Conservation (phyloP, 2,888 invertebrate genomes). For the Agrotis puta region DNA sequence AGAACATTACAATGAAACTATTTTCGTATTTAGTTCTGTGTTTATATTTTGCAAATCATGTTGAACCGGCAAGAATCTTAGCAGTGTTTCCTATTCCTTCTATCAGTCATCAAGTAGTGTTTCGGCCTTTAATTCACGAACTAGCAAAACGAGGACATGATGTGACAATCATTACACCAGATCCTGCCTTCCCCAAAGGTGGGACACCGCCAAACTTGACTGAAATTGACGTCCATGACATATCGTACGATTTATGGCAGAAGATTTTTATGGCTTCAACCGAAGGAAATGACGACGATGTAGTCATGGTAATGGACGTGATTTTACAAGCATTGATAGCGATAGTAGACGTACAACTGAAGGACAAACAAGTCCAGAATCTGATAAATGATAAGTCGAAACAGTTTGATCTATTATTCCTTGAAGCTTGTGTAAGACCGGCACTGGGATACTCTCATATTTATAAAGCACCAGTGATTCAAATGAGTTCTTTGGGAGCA, state of each 20-base stretch:
- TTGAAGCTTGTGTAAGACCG: conserved; percentile 65
- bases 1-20: conserved; percentile 23
- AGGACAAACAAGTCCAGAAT: conserved; percentile 59
- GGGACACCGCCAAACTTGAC: conserved; percentile 74
- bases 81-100: conserved; percentile 78
- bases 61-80: conserved; percentile 64
- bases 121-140: conserved; percentile 78
- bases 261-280: conserved; percentile 32
- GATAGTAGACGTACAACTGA: conserved; percentile 52
- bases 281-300: conserved; percentile 47
- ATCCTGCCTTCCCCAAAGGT: conserved; percentile 76
- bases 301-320: conserved; percentile 21
- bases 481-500: conserved; percentile 71
- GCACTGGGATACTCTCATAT: conserved; percentile 62
- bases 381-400: conserved; percentile 61
- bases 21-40: neutral
- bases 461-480: conserved; percentile 69
- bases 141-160: conserved; percentile 84
- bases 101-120: conserved; percentile 85
- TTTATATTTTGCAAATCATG: conserved; percentile 10
- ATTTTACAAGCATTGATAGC: conserved; percentile 17
- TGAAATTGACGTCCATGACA: conserved; percentile 6
- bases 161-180: conserved; percentile 80
- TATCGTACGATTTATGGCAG: conserved; percentile 43
- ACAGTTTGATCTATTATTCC: conserved; percentile 70